Evolutionary conservation across 2,113 vertebrate genomes (phyloP).

Genomic region (Ailurus styani): DNA sequence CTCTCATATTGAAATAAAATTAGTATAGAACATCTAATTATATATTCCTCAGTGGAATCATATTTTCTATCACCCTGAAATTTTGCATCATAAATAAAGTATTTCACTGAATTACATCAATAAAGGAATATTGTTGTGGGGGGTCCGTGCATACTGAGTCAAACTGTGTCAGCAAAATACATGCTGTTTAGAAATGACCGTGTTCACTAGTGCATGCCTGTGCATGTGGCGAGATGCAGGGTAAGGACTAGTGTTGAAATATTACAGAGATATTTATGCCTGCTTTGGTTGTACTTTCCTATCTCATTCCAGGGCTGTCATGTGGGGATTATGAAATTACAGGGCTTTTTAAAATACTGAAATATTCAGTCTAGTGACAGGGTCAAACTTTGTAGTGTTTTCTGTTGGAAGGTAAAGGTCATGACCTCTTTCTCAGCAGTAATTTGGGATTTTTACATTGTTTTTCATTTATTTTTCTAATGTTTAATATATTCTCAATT

Average conservation of each 20-base stretch:
- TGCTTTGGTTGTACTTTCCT: neutral
- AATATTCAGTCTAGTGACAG: neutral
- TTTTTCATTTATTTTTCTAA: neutral
- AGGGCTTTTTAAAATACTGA: neutral
- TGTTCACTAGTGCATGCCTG: accelerated
- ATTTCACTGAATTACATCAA: neutral
- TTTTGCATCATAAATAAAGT: neutral
- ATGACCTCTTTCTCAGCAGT: neutral
- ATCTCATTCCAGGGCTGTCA: neutral
- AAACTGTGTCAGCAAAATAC: neutral
- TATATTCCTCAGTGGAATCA: neutral
- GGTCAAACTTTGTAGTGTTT: neutral
- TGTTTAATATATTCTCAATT: neutral
- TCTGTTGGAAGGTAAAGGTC: neutral
- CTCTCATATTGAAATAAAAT: neutral
- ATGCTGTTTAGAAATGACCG: neutral
- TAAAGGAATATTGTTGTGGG: neutral
- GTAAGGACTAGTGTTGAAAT: neutral
- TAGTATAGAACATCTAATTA: neutral
- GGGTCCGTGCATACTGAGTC: neutral
- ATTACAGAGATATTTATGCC: accelerated
- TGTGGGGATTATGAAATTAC: neutral
- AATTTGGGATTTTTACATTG: neutral
- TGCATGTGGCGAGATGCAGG: neutral
- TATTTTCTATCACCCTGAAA: neutral